A percentile compares a stretch with the other conserved stretches of the same genome.
Conservation (phyloP, 1,140 invertebrate genomes). For the Latrodectus geometricus region DNA sequence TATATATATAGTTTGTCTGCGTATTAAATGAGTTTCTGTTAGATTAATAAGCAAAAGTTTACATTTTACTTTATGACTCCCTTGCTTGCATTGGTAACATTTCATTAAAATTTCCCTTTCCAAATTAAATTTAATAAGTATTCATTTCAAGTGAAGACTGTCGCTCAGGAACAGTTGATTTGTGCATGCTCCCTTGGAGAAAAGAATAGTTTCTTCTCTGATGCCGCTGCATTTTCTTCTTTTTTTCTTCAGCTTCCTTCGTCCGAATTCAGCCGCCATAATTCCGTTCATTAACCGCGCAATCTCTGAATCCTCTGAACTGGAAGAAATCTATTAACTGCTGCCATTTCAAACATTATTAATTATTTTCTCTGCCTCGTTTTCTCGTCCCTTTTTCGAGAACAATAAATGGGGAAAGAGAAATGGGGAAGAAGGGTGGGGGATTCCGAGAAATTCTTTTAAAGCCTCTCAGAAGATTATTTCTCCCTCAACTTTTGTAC, state of each 20-base stretch:
- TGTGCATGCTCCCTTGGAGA: conserved; percentile 14
- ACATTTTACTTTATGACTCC: background rate
- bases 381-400: conserved; percentile 28
- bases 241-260: background rate
- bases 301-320: conserved; percentile 26
- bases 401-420: background rate
- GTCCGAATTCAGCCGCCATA: conserved; percentile 39
- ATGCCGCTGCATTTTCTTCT: background rate
- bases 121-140: too few relatives aligned
- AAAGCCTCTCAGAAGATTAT: background rate
- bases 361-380: conserved; percentile 54
- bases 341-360: conserved; percentile 58
- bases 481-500: background rate
- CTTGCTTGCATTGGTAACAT: too few relatives aligned
- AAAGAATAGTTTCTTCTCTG: conserved; percentile 26
- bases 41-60: background rate
- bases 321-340: conserved; percentile 61
- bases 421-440: background rate
- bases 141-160: too few relatives aligned
- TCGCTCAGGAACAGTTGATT: background rate
- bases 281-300: conserved; percentile 59
- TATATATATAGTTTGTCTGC: too few relatives aligned
- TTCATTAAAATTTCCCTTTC: too few relatives aligned
- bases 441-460: background rate
- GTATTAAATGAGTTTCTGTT: too few relatives aligned